Base-by-base conservation (phyloP, 2,113 vertebrate genomes). In the Oreochromis spilurus region DNA sequence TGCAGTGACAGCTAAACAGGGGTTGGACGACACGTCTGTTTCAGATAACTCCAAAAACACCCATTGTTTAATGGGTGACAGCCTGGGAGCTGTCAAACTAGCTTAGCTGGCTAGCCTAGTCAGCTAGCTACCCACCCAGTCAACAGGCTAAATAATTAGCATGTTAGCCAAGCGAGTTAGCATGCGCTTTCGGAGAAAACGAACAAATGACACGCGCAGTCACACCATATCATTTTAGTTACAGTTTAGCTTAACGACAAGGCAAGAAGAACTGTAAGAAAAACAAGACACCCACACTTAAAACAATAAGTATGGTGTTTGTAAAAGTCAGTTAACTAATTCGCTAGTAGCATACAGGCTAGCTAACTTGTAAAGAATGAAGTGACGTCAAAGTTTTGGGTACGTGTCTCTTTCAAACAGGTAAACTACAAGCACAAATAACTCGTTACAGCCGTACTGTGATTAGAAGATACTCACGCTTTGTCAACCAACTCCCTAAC, bases 401-500 rank as follows among this genome's bases (percentile, higher is more conserved):
- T 96, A 97, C 96, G 96, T 97, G 96, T 96, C 96, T 96, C 93
- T 96, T 88, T 93, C 84, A 93, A 96, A 95, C 96, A 96, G 96
- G 96, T 96, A 90, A 81, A 93, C 81, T 81, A 70, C 82, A 50
- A 21, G 24, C 82, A 86, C 57, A 88, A 81, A 89, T 11, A 29
- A 75, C 86, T 34, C 54, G 5, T 79, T 87, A 80, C 5, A 53
- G 4, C 26, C n/a, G 1, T 5, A 17, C 38, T 24, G 43, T 9
- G 43, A 7, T n/a, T 3, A 12, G 3, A 50, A 58, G 40, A 93
- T 96, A 98, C 98, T 98, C 92, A 98, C 98, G 97, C 98, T 97
- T 98, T 98, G 94, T 98, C 98, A 96, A 98, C 98, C 95, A 98
- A 85, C 96, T 98, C 98, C 94, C 97, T 95, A 82, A 98, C 97